A percentile compares a stretch with the other conserved stretches of the same genome.
Evolutionary conservation across 92 coral and sea anemone species (phyloP).

Genomic region (Phenganax stokvisi): DNA sequence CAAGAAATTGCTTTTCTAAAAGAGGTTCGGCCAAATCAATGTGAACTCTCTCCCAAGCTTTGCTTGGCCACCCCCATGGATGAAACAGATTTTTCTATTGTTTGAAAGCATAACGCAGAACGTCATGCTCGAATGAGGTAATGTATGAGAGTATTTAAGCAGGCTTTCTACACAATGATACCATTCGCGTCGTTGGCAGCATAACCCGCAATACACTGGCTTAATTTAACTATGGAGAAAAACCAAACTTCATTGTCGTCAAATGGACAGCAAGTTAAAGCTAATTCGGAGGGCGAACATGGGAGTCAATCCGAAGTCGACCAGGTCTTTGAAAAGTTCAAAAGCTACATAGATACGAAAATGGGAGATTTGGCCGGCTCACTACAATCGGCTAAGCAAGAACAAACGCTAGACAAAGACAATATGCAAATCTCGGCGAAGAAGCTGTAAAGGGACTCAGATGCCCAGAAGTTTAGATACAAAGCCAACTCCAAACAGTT

Average conservation of each 20-base stretch:
- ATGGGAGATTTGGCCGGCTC: neutral
- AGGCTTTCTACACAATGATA: no score
- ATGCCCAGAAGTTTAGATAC: conserved; percentile 38
- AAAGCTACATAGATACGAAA: conserved; percentile 28
- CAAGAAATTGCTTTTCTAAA: neutral
- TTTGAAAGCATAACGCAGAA: no score
- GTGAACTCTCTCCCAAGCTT: neutral
- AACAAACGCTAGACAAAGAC: neutral
- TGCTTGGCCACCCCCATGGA: neutral
- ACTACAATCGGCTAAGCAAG: neutral
- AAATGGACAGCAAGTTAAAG: no score
- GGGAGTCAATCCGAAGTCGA: conserved; percentile 7
- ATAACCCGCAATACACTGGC: no score
- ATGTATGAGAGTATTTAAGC: no score
- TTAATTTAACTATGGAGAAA: no score
- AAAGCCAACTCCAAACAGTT: conserved; percentile 43
- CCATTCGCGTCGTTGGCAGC: no score
- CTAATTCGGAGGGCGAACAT: no score
- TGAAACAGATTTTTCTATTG: neutral
- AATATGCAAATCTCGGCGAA: neutral
- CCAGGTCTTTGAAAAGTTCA: conserved; percentile 22
- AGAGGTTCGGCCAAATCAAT: neutral
- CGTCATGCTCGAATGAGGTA: no score
- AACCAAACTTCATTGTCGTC: no score
- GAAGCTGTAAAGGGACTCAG: conserved; percentile 39